phyloP scores from a whole-genome alignment of 1,140 invertebrate genomes.

The Armadillidium nasatum region DNA sequence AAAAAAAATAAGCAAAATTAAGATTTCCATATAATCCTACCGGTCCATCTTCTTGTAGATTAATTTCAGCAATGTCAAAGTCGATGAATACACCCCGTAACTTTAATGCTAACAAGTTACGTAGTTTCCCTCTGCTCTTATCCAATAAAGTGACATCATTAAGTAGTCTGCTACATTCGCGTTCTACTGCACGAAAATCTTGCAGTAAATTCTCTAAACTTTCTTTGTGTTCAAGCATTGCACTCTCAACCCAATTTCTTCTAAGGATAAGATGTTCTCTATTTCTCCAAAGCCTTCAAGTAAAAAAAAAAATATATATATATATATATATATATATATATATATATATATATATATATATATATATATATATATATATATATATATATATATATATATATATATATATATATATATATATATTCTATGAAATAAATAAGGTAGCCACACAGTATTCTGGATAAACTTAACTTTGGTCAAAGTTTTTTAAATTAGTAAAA shows the following conservation, averaged over 20 bases:
- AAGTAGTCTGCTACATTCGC: conserved; percentile 81
- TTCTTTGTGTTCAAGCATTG: conserved; percentile 55
- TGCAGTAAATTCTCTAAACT: conserved; percentile 19
- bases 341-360: too few species aligned
- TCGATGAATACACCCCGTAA: conserved; percentile 50
- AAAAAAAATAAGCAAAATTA: neutral
- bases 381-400: too few species aligned
- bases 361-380: too few species aligned
- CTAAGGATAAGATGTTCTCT: conserved; percentile 64
- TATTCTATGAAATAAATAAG: too few species aligned
- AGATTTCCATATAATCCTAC: neutral
- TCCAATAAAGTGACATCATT: conserved; percentile 72
- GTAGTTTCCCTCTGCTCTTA: conserved; percentile 55
- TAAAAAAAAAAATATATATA: too few species aligned
- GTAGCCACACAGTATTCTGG: too few species aligned
- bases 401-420: too few species aligned
- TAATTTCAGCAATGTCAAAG: conserved; percentile 38
- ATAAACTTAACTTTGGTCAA: too few species aligned
- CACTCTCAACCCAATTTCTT: conserved; percentile 65
- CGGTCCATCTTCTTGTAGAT: neutral
- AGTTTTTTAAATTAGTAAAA: too few species aligned
- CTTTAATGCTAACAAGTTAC: conserved; percentile 49
- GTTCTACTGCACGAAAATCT: conserved; percentile 64
- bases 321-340: too few species aligned
- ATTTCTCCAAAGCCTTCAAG: conserved; percentile 76